Percentiles rank a stretch among this genome's conserved stretches.
Evolutionary conservation across 2,888 invertebrate genomes (phyloP).

Genomic region (Eueremaeus valkanovi): DNA sequence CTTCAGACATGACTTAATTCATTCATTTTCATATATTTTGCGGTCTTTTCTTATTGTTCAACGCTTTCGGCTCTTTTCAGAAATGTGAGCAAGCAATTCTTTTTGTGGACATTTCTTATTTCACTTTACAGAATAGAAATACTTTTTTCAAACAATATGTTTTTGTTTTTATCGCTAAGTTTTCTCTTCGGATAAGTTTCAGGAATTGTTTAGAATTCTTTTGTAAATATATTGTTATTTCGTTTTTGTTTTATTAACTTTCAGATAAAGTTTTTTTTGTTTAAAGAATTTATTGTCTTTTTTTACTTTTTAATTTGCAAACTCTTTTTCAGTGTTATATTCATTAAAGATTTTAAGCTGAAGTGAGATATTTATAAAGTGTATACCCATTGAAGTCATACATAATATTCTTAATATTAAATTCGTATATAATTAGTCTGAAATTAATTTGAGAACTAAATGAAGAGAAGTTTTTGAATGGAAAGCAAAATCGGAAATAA

Average conservation of each 20-base stretch:
- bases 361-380: no score
- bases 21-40: slow-evolving; percentile 2
- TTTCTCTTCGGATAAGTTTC: neutral
- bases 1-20: slow-evolving; percentile 11
- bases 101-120: neutral
- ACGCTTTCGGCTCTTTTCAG: neutral
- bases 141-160: neutral
- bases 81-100: neutral
- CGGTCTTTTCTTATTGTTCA: neutral
- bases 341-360: no score
- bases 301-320: neutral
- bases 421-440: no score
- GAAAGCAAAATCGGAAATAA: no score
- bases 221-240: no score
- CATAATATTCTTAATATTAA: no score
- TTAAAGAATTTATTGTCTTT: neutral
- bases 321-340: neutral
- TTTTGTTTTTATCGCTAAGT: neutral
- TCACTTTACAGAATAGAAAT: neutral
- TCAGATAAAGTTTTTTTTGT: no score
- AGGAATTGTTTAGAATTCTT: no score
- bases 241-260: no score
- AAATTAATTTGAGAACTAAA: no score
- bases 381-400: no score
- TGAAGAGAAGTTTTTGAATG: no score